Percentiles rank a stretch among this genome's conserved stretches.
phyloP scores from a whole-genome alignment of 64 coral and sea anemone species.

The Montipora foliosa region DNA sequence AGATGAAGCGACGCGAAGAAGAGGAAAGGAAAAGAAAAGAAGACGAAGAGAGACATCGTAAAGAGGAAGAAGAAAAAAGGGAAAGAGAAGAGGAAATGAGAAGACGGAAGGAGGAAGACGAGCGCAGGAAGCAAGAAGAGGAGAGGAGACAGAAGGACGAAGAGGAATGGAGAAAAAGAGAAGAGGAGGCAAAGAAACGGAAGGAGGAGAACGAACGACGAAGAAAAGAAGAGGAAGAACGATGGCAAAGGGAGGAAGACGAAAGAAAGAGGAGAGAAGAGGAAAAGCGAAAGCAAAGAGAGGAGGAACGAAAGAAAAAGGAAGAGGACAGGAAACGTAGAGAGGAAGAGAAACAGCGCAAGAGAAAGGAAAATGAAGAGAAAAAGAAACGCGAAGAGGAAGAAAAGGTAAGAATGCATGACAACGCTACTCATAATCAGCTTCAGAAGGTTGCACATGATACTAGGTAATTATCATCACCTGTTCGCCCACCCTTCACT shows the following conservation, averaged over 20 bases:
- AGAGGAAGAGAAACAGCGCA: slow-evolving; percentile 10
- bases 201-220: slow-evolving; percentile 3
- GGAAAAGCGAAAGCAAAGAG: not conserved
- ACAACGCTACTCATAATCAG: not conserved
- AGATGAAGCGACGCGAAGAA: slow-evolving; percentile 18
- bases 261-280: slow-evolving; percentile 29
- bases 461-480: too few relatives aligned
- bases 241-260: slow-evolving; percentile 22
- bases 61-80: slow-evolving; percentile 32
- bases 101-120: slow-evolving; percentile 45
- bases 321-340: slow-evolving; percentile 1
- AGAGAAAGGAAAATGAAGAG: slow-evolving; percentile 18
- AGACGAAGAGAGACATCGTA: not conserved
- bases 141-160: slow-evolving; percentile 35
- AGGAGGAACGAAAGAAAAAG: slow-evolving; percentile 7
- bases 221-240: slow-evolving; percentile 19
- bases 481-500: too few relatives aligned
- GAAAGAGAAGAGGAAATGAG: slow-evolving; percentile 7
- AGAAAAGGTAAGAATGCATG: slow-evolving; percentile 1
- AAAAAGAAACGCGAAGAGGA: slow-evolving; percentile 26
- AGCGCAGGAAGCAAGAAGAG: slow-evolving; percentile 51
- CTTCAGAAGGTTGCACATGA: too few relatives aligned
- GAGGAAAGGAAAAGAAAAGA: slow-evolving; percentile 32
- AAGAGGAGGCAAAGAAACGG: not conserved
- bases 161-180: slow-evolving; percentile 20